Evolutionary conservation across 2,113 vertebrate genomes (phyloP), one percentile per base, ranked within the genome.

Genomic region (Trachemys scripta): DNA sequence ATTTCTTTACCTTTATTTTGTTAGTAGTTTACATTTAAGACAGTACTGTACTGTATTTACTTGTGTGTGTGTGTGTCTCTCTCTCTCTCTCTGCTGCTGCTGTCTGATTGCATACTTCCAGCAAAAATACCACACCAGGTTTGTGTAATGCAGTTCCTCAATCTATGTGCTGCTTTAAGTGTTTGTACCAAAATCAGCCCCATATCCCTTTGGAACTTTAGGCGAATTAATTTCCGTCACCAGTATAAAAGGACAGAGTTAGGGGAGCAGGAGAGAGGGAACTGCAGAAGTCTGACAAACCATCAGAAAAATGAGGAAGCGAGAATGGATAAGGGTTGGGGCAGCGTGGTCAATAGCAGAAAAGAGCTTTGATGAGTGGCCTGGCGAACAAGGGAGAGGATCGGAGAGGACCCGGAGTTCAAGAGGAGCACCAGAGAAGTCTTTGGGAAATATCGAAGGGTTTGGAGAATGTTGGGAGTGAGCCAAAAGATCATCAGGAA

Each of bases 351-450:
- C 14, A 50, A 20, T 24, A 0, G 3, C 62, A 57, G 49, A 62
- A 62, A 2, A 0, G 0, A 20, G 10, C 42, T 35, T 57, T 31
- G 2, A 3, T 38, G 47, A 85, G n/a, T 0, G 5, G 57, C 11
- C n/a, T 0, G 3, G 10, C 27, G 50, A 91, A 50, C 2, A 62
- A 54, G 38, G 84, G 22, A 80, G 5, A 6, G 38, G 25, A 19
- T 35, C 56, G 85, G 49, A 84, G 79, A 24, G 59, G 13, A 59
- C 1, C 45, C 69, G 31, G 38, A 53, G 51, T 72, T 45, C 2
- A 5, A 83, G 38, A 1, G 86, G 3, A 14, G 47, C 38, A 9
- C 10, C 53, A 78, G 38, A 79, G 35, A 42, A 75, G 80, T 81
- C 35, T 9, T 75, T 17, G 6, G 35, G 31, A 83, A 75, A 3